phyloP scores from a whole-genome alignment of 2,113 vertebrate genomes.

The Oryzias curvinotus region DNA sequence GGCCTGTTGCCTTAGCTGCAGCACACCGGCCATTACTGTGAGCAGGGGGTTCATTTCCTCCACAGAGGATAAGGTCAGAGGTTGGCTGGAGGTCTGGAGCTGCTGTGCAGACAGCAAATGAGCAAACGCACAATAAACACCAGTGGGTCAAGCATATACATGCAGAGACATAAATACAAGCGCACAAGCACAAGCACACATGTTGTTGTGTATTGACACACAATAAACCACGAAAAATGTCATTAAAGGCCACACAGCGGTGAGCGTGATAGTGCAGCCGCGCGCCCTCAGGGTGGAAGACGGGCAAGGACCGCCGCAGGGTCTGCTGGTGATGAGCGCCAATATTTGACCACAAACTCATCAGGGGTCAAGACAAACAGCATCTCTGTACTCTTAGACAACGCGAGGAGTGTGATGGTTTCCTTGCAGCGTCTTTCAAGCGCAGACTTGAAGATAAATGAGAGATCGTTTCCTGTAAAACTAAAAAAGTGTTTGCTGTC shows the following conservation, averaged over 20 bases:
- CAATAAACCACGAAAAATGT: constrained; percentile 70
- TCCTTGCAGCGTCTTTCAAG: not conserved
- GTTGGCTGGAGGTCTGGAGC: constrained; percentile 54
- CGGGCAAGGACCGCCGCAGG: constrained; percentile 31
- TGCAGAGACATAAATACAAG: constrained; percentile 29
- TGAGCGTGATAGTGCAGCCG: constrained; percentile 70
- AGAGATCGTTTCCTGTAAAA: not conserved
- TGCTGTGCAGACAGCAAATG: constrained; percentile 33
- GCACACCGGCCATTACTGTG: constrained; percentile 44
- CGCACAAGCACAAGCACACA: constrained; percentile 23
- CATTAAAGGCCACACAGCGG: constrained; percentile 77
- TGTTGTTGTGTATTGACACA: constrained; percentile 48
- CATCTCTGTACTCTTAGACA: not conserved
- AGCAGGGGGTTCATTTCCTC: constrained; percentile 46
- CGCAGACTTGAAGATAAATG: not conserved
- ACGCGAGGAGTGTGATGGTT: not conserved
- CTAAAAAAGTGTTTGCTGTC: not conserved
- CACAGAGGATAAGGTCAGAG: constrained; percentile 58
- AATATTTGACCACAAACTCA: constrained; percentile 12
- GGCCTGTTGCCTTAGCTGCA: constrained; percentile 36
- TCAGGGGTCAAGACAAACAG: constrained; percentile 17
- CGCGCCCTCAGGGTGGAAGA: constrained; percentile 56
- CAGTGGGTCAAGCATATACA: not conserved
- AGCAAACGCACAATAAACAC: constrained; percentile 15
- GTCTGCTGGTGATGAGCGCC: constrained; percentile 16